phyloP scores from a whole-genome alignment of 2,797 vertebrate species.

The Galaxias olidus region DNA sequence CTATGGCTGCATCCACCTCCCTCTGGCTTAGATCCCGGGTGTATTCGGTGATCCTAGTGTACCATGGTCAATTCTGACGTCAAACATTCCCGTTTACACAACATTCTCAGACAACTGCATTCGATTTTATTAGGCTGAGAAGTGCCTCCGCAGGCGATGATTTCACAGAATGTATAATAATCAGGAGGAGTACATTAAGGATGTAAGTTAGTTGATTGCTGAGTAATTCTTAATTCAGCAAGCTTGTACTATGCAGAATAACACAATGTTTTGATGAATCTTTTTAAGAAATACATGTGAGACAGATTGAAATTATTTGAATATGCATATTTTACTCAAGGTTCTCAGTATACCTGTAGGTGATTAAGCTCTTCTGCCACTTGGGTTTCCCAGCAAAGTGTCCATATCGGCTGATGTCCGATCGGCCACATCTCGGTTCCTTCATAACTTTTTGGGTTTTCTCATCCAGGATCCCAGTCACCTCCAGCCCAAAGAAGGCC shows the following conservation, averaged over 20 bases:
- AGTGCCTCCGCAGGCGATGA: too few relatives aligned
- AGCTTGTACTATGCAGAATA: too few relatives aligned
- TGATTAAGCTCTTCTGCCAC: conserved; percentile 74
- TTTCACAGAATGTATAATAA: too few relatives aligned
- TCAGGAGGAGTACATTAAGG: too few relatives aligned
- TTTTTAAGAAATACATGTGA: too few relatives aligned
- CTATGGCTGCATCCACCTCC: conserved; percentile 56
- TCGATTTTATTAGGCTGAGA: too few relatives aligned
- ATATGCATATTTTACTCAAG: too few relatives aligned
- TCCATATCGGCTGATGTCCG: conserved; percentile 66
- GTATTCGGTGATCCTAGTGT: conserved; percentile 55
- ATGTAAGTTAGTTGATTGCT: too few relatives aligned
- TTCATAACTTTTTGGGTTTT: conserved; percentile 65
- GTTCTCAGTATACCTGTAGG: conserved; percentile 73
- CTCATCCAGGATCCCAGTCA: conserved; percentile 73
- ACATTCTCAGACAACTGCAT: too few relatives aligned
- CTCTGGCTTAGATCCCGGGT: conserved; percentile 43
- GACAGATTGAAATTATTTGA: too few relatives aligned
- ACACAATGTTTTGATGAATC: too few relatives aligned
- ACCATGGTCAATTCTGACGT: neutral
- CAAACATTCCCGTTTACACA: neutral
- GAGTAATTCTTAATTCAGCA: too few relatives aligned
- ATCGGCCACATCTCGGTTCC: conserved; percentile 78
- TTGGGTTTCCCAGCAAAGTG: conserved; percentile 47
- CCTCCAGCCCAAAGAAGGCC: conserved; percentile 77